Evolutionary conservation across 2,113 vertebrate species (phyloP), one percentile per base, ranked within the genome.

Genomic region (Sardina pilchardus): DNA sequence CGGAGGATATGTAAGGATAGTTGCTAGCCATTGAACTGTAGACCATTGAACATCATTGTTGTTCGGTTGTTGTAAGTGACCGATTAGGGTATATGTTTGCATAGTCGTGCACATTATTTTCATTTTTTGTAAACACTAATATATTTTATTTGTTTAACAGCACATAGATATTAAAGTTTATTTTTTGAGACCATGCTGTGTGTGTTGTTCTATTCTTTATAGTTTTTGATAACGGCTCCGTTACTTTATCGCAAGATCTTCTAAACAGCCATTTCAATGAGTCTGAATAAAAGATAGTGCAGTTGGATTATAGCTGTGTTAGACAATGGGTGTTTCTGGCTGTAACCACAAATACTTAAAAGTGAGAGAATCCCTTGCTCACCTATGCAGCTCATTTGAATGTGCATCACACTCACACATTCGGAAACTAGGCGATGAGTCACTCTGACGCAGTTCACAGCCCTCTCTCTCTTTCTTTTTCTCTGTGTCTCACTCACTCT

Each of bases 141-240:
- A 96, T 98, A 97, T 96, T 97, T 96, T 96, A 97, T 96, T 97
- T 98, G 95, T 95, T 97, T 96, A 96, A 96, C 96, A 92, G 92
- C 93, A 94, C 94, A 95, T 95, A 85, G 93, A 95, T 94, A 97
- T 96, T 97, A 97, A 97, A 97, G 95, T 96, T 96, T 96, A 96
- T 97, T 95, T 95, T 95, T 95, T 94, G 90, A 95, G 94, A 92
- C 93, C 90, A 91, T 85, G 93, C 90, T 81, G 91, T 94, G 92
- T 85, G 14, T 26, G 88, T 81, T 85, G 17, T 81, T 83, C 85
- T 91, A 78, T 92, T 85, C 93, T 83, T 86, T 24, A 24, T 85
- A 39, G 82, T 34, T 53, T 56, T 53, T 10, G n/a, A 83, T 16
- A 50, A 53, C 7, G 9, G 48, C 17, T 19, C 47, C 0, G 81